Evolutionary conservation across 2,888 invertebrate species (phyloP), one percentile per base, ranked within the genome.

Genomic region (Gandaritis pyraliata): DNA sequence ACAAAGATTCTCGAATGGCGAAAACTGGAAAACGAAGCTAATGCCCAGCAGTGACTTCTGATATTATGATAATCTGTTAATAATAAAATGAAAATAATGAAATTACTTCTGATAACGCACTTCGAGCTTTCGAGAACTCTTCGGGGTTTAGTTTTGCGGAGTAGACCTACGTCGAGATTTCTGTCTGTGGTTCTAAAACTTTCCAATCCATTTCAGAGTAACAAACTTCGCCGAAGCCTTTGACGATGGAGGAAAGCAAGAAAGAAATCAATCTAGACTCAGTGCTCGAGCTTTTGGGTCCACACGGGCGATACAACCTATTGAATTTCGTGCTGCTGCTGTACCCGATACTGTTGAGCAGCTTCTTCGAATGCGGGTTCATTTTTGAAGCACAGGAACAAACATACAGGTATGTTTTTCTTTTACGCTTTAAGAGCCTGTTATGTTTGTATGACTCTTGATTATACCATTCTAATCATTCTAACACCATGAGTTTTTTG

Each of bases 211-310:
- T 75, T 80, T 76, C 81, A 84, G 84, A 68, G 63, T 65, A 66
- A 52, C n/a, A n/a, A n/a, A n/a, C n/a, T n/a, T 65, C 43, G 29
- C 46, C 54, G 51, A 13, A 12, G 11, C 71, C 58, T 64, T 59
- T 60, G 61, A 76, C 58, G 55, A 85, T 87, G 84, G 85, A 88
- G 70, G 90, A 88, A 41, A 76, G 76, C 45, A 88, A 84, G 77
- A 91, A 88, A 76, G 88, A 88, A 78, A 89, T 90, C 72, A 92
- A 92, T 77, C 76, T 92, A 66, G 92, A 92, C 79, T 90, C 90
- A 2, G 74, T 92, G 18, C 76, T 92, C 16, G 90, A 90, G 64
- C 89, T 86, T 47, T 75, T 92, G 54, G 90, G 90, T n/a, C 90
- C 91, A 29, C 87, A 90, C 62, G 88, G 91, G 11, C 80, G 89